Evolutionary conservation across 1,140 invertebrate species (phyloP).

Genomic region (Temnothorax curvispinosus): DNA sequence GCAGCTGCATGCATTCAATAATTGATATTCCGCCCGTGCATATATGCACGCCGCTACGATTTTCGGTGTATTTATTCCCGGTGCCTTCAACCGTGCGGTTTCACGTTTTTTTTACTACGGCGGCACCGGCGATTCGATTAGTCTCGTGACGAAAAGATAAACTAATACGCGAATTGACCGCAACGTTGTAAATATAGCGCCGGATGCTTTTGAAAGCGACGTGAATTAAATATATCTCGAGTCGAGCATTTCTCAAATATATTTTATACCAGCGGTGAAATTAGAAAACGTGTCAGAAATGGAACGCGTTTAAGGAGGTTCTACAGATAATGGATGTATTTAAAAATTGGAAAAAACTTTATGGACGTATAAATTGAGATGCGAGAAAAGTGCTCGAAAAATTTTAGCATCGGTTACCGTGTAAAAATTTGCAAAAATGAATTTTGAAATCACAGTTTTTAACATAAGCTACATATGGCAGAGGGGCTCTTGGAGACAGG

Average conservation of each 20-base stretch:
- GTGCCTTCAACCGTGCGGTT: background rate
- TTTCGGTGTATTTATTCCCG: constrained; percentile 45
- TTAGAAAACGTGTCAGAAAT: background rate
- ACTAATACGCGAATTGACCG: constrained; percentile 8
- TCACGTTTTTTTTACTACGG: constrained; percentile 15
- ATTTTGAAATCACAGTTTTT: no score
- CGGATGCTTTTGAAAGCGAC: background rate
- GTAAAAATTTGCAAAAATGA: no score
- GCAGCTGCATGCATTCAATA: constrained; percentile 25
- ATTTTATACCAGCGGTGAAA: background rate
- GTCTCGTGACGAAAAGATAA: background rate
- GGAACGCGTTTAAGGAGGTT: background rate
- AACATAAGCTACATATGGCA: no score
- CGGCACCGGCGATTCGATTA: constrained; percentile 9
- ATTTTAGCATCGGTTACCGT: no score
- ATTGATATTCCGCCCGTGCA: constrained; percentile 47
- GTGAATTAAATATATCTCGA: background rate
- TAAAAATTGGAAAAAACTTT: no score
- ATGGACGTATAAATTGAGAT: no score
- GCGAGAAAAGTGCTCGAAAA: no score
- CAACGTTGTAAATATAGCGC: background rate
- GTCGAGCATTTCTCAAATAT: background rate
- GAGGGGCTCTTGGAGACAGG: no score
- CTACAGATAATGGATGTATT: no score
- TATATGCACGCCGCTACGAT: constrained; percentile 9